These are phyloP conservation scores for Geothlypis trichas DNA, from an alignment of 2,113 vertebrate species.

Conservation along the genomic window DNA sequence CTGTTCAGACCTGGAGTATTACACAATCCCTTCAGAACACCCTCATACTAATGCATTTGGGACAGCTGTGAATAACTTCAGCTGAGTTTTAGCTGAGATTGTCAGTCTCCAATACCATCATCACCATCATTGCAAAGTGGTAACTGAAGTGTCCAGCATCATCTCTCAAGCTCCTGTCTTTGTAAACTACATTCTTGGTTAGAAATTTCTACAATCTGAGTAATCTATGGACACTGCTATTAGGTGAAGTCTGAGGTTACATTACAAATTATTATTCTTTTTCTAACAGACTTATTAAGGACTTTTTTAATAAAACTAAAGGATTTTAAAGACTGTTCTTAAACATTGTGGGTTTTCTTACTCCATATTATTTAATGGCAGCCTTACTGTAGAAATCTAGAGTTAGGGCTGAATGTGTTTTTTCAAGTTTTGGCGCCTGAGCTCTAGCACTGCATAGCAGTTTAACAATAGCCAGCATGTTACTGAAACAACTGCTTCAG, in stretches of 20 bases:
- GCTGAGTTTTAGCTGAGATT: background rate
- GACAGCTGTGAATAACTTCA: background rate
- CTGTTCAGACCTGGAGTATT: background rate
- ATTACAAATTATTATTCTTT: background rate
- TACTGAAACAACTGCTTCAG: background rate
- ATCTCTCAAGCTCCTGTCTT: background rate
- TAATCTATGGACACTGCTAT: background rate
- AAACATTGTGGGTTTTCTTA: background rate
- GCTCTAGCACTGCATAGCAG: background rate
- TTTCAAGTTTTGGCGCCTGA: background rate
- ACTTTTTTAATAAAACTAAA: slow-evolving; percentile 3
- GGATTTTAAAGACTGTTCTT: background rate
- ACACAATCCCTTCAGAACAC: background rate
- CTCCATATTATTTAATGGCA: background rate
- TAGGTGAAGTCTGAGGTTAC: background rate
- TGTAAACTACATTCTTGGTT: background rate
- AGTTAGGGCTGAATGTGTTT: background rate
- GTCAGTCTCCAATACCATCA: background rate
- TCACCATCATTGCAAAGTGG: background rate
- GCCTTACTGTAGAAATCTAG: background rate
- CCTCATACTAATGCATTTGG: background rate
- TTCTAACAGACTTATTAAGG: background rate
- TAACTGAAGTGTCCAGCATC: background rate
- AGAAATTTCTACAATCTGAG: background rate
- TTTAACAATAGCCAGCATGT: background rate